These are phyloP conservation scores for Tryphoninae sp. DNA, from an alignment of 2,888 invertebrate genomes.

Conservation along the genomic window DNA sequence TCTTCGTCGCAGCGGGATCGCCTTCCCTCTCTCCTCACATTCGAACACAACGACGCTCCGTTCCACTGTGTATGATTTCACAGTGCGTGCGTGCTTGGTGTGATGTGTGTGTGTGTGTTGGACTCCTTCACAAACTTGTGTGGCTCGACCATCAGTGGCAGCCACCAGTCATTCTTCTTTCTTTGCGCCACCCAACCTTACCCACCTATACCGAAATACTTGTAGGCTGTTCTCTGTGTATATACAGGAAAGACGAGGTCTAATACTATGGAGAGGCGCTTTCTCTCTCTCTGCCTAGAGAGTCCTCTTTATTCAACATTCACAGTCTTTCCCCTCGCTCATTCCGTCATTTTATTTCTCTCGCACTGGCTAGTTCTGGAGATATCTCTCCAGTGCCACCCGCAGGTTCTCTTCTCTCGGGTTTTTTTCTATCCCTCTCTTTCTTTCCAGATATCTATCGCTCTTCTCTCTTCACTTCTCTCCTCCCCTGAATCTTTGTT, in stretches of 20 bases:
- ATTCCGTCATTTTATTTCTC: constrained; percentile 32
- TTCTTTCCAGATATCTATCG: constrained; percentile 51
- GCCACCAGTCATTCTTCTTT: constrained; percentile 76
- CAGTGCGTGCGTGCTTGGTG: not conserved
- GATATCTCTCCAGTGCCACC: constrained; percentile 52
- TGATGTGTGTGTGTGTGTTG: not conserved
- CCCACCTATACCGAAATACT: constrained; percentile 60
- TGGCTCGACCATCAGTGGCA: constrained; percentile 68
- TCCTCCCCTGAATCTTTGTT: constrained; percentile 50
- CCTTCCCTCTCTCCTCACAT: constrained; percentile 41
- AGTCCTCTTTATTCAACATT: constrained; percentile 57
- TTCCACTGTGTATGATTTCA: constrained; percentile 12
- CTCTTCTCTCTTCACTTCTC: constrained; percentile 46
- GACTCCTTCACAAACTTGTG: constrained; percentile 33
- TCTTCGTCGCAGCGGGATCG: constrained; percentile 50
- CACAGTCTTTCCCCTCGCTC: constrained; percentile 50
- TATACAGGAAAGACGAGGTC: not conserved
- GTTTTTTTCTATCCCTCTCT: constrained; percentile 42
- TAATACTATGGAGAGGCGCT: not conserved
- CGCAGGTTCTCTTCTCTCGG: constrained; percentile 60
- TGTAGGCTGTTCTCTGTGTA: constrained; percentile 20
- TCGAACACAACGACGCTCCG: constrained; percentile 22
- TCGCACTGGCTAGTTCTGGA: constrained; percentile 28
- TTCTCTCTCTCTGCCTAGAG: constrained; percentile 13
- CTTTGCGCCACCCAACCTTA: constrained; percentile 73